These are phyloP conservation scores for Drosophila melanosoma DNA, from an alignment of 2,888 invertebrate species.

Conservation along the genomic window DNA sequence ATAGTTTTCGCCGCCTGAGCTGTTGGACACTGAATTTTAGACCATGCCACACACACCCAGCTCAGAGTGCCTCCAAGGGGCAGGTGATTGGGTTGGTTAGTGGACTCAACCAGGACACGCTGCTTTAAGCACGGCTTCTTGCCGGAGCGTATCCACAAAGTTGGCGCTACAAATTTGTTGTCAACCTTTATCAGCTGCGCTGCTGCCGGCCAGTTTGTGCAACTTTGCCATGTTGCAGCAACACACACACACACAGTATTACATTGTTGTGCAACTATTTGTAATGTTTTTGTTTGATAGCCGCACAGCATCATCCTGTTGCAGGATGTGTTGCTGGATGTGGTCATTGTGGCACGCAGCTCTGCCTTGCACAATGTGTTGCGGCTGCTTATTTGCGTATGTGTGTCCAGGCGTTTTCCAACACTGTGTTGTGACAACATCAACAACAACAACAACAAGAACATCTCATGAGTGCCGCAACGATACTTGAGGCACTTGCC, in stretches of 20 bases:
- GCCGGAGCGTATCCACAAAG: slow-evolving; percentile 12
- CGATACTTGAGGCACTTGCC: slow-evolving; percentile 58
- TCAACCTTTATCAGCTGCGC: neutral
- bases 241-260: slow-evolving; percentile 42
- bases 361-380: slow-evolving; percentile 28
- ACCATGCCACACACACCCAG: neutral
- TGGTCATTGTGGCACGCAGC: slow-evolving; percentile 42
- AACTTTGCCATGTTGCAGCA: slow-evolving; percentile 28
- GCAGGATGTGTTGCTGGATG: slow-evolving; percentile 73
- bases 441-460: slow-evolving; percentile 28
- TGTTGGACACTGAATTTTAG: neutral
- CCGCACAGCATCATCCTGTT: slow-evolving; percentile 50
- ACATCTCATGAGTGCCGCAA: slow-evolving; percentile 50
- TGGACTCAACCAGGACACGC: neutral
- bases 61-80: slow-evolving; percentile 6
- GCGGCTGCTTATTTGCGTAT: slow-evolving; percentile 22
- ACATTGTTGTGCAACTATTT: slow-evolving; percentile 57
- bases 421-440: slow-evolving; percentile 36
- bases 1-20: slow-evolving; percentile 63
- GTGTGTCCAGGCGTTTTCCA: slow-evolving; percentile 31
- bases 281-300: slow-evolving; percentile 51
- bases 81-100: neutral
- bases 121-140: slow-evolving; percentile 6
- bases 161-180: slow-evolving; percentile 15
- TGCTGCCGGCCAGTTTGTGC: slow-evolving; percentile 13